A percentile compares a stretch with the other conserved stretches of the same genome.
Conservation (phyloP, 2,888 invertebrate genomes). For the Tenthredo amoena region DNA sequence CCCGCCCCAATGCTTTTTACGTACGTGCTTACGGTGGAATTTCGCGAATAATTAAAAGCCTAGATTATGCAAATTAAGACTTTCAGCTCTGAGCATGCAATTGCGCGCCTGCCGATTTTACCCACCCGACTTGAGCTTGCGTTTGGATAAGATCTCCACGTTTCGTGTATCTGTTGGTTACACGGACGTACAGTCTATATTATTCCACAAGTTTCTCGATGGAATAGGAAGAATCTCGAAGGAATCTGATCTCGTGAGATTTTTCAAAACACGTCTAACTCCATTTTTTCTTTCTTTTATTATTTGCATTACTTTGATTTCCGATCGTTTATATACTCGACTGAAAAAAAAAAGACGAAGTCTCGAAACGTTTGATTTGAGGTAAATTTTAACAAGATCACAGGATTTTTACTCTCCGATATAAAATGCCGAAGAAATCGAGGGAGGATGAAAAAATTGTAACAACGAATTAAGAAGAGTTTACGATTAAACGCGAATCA, state of each 20-base stretch:
- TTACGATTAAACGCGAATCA: neutral
- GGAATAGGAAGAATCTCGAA: neutral
- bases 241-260: neutral
- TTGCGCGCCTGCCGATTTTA: constrained; percentile 40
- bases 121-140: neutral
- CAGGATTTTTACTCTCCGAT: neutral
- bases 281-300: neutral
- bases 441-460: neutral
- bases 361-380: neutral
- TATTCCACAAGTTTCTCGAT: neutral
- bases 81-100: constrained; percentile 21
- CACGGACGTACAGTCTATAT: neutral
- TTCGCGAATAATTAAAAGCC: constrained; percentile 56
- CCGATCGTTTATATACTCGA: neutral
- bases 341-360: neutral
- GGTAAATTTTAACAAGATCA: neutral
- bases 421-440: neutral
- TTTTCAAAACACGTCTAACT: neutral
- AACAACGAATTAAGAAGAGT: neutral
- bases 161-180: neutral
- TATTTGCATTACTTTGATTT: neutral
- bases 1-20: constrained; percentile 53
- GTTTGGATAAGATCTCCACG: constrained; percentile 7
- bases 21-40: constrained; percentile 49
- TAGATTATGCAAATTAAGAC: constrained; percentile 50